Base-by-base conservation (phyloP, 2,113 vertebrate genomes). In the Arizona elegans region DNA sequence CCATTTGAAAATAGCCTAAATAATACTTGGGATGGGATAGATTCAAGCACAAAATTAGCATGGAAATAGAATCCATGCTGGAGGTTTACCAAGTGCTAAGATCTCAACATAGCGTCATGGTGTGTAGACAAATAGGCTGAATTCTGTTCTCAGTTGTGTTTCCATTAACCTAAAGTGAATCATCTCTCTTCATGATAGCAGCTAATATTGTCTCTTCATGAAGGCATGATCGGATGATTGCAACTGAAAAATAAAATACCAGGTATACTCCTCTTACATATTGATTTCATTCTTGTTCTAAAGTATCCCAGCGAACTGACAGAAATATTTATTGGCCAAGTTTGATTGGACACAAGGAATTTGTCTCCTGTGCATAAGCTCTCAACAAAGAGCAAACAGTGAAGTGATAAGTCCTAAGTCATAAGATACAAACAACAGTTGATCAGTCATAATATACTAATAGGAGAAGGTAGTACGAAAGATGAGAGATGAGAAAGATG, bases 1-100 rank as follows among this genome's bases (percentile, higher is more conserved):
- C 93, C 70, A 86, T 90, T 86, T 86, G 91, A 91, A 86, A 91
- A 94, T 88, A 96, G 92, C 88, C 87, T 8, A 90, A 56, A 87
- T 53, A 8, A 86, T 58, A 92, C 9, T 0, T 29, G 88, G 94
- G 43, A 90, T 88, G 90, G 91, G 94, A 93, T 95, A 88, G 26
- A 91, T 91, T 96, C 91, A 47, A 93, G 93, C 5, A 88, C 87
- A 26, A 89, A 86, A 94, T 17, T 93, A 94, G 87, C 19, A 0
- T 91, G 95, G 52, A 88, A 88, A 93, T 92, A 92, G 92, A 55
- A 92, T 93, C 91, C 91, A 94, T 93, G 92, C 0, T 92, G 93
- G 93, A 87, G 93, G 50, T 91, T 87, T 55, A 93, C 89, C 62
- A 56, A 65, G 43, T 86, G 70, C n/a, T 62, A 85, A 85, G 90